Base-by-base conservation (phyloP, 2,113 vertebrate genomes). In the Myotis davidii region DNA sequence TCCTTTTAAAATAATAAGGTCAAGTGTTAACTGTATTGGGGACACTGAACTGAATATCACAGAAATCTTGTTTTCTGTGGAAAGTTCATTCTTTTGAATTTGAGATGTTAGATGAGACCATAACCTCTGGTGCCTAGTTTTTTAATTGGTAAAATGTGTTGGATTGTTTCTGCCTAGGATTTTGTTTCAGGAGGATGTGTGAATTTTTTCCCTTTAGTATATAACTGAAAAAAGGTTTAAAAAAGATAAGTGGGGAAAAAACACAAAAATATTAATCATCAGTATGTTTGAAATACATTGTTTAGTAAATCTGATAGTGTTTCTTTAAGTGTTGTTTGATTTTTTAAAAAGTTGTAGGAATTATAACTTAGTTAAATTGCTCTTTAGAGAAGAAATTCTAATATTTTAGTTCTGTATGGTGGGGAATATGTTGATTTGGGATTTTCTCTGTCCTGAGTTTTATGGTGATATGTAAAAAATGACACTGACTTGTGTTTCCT, bases 361-460 rank as follows among this genome's bases (percentile, higher is more conserved):
- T 85, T 91, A 77, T 94, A 88, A 17, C 29, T 85, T 85, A 27
- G 50, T 94, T 72, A 50, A 37, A 29, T 94, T 91, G n/a, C 27
- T 94, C 39, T 89, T 95, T 85, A 54, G 37, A 85, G 34, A 83
- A 83, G 74, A 73, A 93, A 77, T 79, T 92, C 37, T 61, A 67
- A 67, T 92, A 94, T 85, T 95, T 95, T 95, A 74, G 6, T 73
- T 96, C 10, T 92, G 54, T 65, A 54, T 95, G 37, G 25, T 94
- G 45, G 42, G 27, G 0, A 84, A 77, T 50, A 37, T 83, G 50
- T 79, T 88, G 73, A 45, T 2, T 90, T 78, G 64, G 14, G 23
- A n/a, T 86, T 94, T 92, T 94, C 34, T 64, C 27, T 90, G 29
- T 91, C 25, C 32, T 72, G 89, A 65, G 37, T 79, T 85, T 79